Percentiles rank a stretch among this genome's conserved stretches.
Evolutionary conservation across 2,797 vertebrate species (phyloP).

Genomic region (Sebastes taczanowskii): DNA sequence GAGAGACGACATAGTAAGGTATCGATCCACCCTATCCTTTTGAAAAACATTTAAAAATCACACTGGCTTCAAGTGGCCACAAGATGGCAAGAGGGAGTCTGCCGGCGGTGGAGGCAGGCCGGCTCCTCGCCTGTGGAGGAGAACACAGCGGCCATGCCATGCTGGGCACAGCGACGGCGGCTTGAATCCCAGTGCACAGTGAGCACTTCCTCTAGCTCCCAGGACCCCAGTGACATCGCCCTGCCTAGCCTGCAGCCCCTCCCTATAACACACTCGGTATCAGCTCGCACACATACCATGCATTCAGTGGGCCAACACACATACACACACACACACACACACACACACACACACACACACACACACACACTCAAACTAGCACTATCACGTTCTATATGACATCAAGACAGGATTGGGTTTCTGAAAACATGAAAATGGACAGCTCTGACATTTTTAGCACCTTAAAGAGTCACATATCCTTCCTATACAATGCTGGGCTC

Average conservation of each 20-base stretch:
- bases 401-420: constrained; percentile 17
- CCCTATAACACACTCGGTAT: constrained; percentile 67
- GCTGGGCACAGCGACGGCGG: constrained; percentile 83
- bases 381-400: constrained; percentile 23
- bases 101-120: constrained; percentile 50
- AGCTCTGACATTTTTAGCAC: constrained; percentile 16
- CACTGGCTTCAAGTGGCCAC: constrained; percentile 64
- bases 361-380: constrained; percentile 30
- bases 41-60: background rate
- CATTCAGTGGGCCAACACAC: constrained; percentile 69
- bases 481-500: constrained; percentile 24
- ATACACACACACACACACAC: constrained; percentile 43
- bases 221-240: constrained; percentile 80
- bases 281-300: constrained; percentile 72
- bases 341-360: constrained; percentile 60
- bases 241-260: constrained; percentile 71
- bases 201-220: constrained; percentile 83
- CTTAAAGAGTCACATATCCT: constrained; percentile 6
- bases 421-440: constrained; percentile 13
- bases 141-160: constrained; percentile 79
- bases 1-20: background rate
- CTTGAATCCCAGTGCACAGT: constrained; percentile 82
- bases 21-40: background rate
- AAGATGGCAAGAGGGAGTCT: constrained; percentile 79
- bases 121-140: constrained; percentile 63